Evolutionary conservation across 2,113 vertebrate genomes (phyloP).

Genomic region (Hyaena hyaena): DNA sequence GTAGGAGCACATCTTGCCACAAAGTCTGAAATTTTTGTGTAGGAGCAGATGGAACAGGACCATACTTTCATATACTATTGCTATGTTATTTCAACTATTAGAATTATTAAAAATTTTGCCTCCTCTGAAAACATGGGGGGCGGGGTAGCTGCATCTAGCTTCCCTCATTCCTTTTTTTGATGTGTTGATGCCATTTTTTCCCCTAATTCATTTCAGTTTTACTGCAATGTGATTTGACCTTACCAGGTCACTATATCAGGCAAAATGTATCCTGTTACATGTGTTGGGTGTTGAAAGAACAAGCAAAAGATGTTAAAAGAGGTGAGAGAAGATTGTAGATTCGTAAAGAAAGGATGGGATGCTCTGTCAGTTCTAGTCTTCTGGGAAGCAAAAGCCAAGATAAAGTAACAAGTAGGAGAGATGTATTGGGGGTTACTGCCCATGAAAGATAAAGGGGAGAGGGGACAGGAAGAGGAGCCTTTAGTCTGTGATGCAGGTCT

Average conservation of each 20-base stretch:
- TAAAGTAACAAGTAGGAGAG: background rate
- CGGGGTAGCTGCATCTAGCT: accelerated
- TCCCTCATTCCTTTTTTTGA: background rate
- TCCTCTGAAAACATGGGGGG: background rate
- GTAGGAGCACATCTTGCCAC: background rate
- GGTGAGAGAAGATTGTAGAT: background rate
- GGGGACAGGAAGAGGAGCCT: background rate
- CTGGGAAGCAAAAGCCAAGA: background rate
- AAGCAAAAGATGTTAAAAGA: background rate
- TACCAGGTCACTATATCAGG: background rate
- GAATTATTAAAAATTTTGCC: background rate
- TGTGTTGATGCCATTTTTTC: background rate
- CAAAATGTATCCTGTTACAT: background rate
- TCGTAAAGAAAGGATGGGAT: background rate
- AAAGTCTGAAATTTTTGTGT: background rate
- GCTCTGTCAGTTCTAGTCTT: background rate
- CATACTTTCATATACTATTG: background rate
- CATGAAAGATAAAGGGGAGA: background rate
- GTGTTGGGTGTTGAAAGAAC: background rate
- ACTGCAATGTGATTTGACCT: background rate
- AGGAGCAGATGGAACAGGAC: background rate
- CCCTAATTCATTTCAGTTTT: background rate
- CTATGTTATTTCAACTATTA: background rate
- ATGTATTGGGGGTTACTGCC: accelerated
- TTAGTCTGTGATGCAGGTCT: background rate